phyloP scores from a whole-genome alignment of 2,113 vertebrate genomes.

The Nothocercus nigrocapillus region DNA sequence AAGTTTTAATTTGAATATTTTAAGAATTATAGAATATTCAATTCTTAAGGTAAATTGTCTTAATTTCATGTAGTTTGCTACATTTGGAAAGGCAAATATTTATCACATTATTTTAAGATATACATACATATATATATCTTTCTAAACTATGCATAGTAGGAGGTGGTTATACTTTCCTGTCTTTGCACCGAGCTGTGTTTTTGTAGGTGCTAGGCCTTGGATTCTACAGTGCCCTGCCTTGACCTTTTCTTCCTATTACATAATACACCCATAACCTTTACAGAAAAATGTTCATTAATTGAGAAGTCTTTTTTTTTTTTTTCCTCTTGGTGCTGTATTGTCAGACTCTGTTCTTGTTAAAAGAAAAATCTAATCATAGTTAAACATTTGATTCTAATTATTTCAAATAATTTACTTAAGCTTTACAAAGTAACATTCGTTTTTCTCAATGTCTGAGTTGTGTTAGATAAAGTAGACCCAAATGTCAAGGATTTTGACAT shows the following conservation, averaged over 20 bases:
- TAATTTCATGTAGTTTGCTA: neutral
- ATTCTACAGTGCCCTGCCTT: neutral
- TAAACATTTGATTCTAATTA: neutral
- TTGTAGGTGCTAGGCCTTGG: neutral
- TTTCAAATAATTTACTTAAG: neutral
- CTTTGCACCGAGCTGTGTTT: neutral
- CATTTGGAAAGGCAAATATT: neutral
- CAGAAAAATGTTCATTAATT: constrained; percentile 45
- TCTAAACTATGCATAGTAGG: neutral
- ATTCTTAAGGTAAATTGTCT: neutral
- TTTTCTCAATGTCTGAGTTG: neutral
- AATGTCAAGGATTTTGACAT: constrained; percentile 36
- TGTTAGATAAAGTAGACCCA: constrained; percentile 10
- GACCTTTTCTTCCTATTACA: constrained; percentile 2
- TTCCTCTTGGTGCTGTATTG: neutral
- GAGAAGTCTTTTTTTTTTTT: constrained; percentile 9
- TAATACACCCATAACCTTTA: constrained; percentile 19
- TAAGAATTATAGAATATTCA: neutral
- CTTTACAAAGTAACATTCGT: neutral
- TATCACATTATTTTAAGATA: neutral
- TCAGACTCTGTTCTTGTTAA: neutral
- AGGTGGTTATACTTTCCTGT: neutral
- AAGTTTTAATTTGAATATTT: neutral
- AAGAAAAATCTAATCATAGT: neutral
- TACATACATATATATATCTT: neutral